A percentile compares a stretch with the other conserved stretches of the same genome.
Conservation (phyloP, 92 coral and sea anemone species). For the Siderastrea siderea region DNA sequence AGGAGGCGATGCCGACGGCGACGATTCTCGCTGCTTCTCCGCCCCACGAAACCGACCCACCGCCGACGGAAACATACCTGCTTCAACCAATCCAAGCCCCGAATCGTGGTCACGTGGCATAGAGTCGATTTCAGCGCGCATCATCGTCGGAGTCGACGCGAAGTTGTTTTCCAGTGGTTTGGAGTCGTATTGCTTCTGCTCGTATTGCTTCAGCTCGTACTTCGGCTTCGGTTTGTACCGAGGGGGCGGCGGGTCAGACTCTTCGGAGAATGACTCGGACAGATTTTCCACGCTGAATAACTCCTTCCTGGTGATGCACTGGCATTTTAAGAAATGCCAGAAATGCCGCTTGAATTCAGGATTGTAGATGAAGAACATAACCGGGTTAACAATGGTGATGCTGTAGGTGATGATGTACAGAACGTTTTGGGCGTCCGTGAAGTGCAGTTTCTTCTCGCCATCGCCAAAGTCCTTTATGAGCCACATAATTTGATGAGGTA, state of each 20-base stretch:
- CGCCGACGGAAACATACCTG: constrained; percentile 44
- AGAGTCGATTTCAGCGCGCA: constrained; percentile 7
- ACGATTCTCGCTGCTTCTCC: constrained; percentile 24
- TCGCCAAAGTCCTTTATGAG: constrained; percentile 66
- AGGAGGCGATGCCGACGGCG: constrained; percentile 57
- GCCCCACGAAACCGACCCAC: constrained; percentile 35
- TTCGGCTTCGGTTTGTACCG: constrained; percentile 15
- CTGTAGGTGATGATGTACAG: constrained; percentile 83
- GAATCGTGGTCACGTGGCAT: constrained; percentile 39
- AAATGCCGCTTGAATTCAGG: constrained; percentile 73
- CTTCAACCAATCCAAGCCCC: constrained; percentile 46
- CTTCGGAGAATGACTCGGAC: constrained; percentile 64
- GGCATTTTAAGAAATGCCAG: constrained; percentile 60
- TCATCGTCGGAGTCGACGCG: constrained; percentile 21
- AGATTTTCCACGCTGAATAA: constrained; percentile 40
- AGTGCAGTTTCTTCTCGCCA: constrained; percentile 60
- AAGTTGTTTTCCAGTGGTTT: constrained; percentile 17
- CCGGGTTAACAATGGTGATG: constrained; percentile 83
- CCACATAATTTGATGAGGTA: constrained; percentile 88
- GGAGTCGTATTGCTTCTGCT: neutral
- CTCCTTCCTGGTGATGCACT: constrained; percentile 44
- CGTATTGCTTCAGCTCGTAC: constrained; percentile 7
- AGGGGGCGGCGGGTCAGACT: constrained; percentile 27
- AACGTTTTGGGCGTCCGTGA: constrained; percentile 53
- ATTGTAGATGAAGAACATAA: constrained; percentile 85